Conservation (phyloP, 2,797 vertebrate genomes). For the Alca torda region DNA sequence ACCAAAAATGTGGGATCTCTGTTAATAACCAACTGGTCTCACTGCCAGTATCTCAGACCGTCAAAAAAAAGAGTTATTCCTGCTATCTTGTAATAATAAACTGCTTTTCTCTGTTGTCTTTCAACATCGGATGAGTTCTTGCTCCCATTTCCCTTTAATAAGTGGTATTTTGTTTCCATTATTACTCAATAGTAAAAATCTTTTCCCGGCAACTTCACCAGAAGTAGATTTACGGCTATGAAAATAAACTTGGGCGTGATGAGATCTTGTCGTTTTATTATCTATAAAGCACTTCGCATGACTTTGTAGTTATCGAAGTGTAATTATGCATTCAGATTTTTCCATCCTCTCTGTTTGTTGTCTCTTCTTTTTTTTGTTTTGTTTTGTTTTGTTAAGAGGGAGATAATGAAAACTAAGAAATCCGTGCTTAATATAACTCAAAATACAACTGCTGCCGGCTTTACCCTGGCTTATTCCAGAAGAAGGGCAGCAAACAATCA, state of each 20-base stretch:
- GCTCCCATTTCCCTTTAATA: background rate
- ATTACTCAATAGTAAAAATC: conserved; percentile 50
- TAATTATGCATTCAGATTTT: conserved; percentile 30
- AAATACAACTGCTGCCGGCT: background rate
- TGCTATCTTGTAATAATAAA: background rate
- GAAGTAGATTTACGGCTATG: conserved; percentile 40
- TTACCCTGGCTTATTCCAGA: background rate
- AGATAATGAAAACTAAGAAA: background rate
- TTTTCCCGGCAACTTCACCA: conserved; percentile 25
- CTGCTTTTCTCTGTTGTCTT: background rate
- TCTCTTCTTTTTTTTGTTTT: background rate
- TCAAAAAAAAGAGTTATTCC: background rate
- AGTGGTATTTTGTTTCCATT: conserved; percentile 41
- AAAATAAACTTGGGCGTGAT: conserved; percentile 54
- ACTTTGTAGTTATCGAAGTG: conserved; percentile 18
- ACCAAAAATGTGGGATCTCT: background rate
- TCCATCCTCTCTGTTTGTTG: background rate
- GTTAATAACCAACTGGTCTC: background rate
- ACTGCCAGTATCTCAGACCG: fast-evolving
- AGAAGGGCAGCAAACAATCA: background rate
- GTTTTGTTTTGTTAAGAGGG: background rate
- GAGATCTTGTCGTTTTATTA: conserved; percentile 49
- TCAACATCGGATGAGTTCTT: background rate
- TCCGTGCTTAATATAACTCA: too few relatives aligned
- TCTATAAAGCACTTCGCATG: conserved; percentile 7